phyloP scores from a whole-genome alignment of 2,113 vertebrate species.

The Uropsilus gracilis region DNA sequence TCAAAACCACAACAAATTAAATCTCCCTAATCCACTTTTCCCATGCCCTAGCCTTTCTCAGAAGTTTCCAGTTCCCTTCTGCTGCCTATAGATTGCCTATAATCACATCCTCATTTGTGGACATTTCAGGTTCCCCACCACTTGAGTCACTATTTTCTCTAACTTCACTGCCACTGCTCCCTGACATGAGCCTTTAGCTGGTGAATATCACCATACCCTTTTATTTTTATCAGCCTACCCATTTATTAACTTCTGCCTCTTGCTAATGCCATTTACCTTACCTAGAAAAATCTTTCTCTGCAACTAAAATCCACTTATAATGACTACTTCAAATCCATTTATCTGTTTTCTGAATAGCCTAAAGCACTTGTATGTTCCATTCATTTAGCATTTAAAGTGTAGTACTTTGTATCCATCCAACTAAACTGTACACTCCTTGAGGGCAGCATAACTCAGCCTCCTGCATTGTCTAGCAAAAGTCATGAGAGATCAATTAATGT shows the following conservation, averaged over 20 bases:
- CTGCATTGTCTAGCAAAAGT: neutral
- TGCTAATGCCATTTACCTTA: neutral
- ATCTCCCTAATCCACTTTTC: conserved; percentile 24
- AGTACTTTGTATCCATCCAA: neutral
- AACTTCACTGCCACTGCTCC: neutral
- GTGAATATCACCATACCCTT: neutral
- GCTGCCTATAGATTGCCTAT: neutral
- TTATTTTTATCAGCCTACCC: neutral
- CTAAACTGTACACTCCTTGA: neutral
- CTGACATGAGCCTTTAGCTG: neutral
- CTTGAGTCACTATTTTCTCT: conserved; percentile 25
- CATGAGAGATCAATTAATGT: neutral
- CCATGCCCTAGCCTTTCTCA: neutral
- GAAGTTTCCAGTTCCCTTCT: conserved; percentile 26
- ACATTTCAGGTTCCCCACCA: neutral
- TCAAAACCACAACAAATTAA: conserved; percentile 40
- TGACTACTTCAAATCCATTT: neutral
- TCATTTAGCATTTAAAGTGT: conserved; percentile 23
- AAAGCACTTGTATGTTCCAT: neutral
- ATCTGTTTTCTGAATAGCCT: neutral
- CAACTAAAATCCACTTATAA: neutral
- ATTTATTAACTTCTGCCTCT: conserved; percentile 15
- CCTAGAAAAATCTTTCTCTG: conserved; percentile 24
- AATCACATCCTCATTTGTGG: neutral
- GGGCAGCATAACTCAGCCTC: neutral